Conservation (phyloP, 2,888 invertebrate species). For the Dyspetes luteomarginatus region DNA sequence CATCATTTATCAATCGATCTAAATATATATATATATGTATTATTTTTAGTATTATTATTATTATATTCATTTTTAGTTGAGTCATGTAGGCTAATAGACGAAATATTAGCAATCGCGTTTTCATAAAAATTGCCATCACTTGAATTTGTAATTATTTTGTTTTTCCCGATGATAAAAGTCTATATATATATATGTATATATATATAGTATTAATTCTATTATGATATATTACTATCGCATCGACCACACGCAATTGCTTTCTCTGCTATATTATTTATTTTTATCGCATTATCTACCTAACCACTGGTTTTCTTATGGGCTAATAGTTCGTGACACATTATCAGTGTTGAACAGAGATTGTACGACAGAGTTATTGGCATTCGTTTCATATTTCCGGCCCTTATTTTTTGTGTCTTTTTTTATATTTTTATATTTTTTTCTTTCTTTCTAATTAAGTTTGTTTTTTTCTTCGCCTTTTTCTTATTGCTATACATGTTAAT, state of each 20-base stretch:
- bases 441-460: not conserved
- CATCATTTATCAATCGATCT: too few species aligned
- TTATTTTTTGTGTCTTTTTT: not conserved
- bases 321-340: conserved; percentile 19
- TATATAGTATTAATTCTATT: conserved; percentile 12
- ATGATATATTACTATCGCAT: too few species aligned
- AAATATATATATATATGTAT: too few species aligned
- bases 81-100: too few species aligned
- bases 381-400: not conserved
- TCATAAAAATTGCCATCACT: too few species aligned
- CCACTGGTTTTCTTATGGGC: not conserved
- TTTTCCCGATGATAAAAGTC: too few species aligned
- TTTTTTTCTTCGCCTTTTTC: not conserved
- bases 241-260: conserved; percentile 59
- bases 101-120: too few species aligned
- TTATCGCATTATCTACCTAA: not conserved
- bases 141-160: too few species aligned
- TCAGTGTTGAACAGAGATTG: conserved; percentile 68
- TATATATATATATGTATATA: conserved; percentile 21
- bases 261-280: conserved; percentile 10
- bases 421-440: not conserved
- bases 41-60: too few species aligned
- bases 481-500: conserved; percentile 32
- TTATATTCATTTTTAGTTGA: too few species aligned
- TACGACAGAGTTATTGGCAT: conserved; percentile 69